phyloP scores from a whole-genome alignment of 2,113 vertebrate genomes.

The Poeciliopsis occidentalis region DNA sequence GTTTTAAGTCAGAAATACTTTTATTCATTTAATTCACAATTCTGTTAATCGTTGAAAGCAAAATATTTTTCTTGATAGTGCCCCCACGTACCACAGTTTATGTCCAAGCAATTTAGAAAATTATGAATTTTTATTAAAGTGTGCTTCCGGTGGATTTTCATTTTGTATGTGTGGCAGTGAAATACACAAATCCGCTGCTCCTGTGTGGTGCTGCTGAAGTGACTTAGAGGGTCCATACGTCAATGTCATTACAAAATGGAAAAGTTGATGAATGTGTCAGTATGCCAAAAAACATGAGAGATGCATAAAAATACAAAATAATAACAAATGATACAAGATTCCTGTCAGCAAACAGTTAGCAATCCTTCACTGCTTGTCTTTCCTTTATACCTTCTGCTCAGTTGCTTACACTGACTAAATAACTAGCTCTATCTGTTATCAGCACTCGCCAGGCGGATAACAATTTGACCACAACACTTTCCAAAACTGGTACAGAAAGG shows the following conservation, averaged over 20 bases:
- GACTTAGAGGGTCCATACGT: neutral
- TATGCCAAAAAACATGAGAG: neutral
- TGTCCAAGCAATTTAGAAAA: neutral
- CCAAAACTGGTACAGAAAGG: slow-evolving; percentile 63
- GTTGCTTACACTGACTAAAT: neutral
- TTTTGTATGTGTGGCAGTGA: neutral
- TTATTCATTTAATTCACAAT: neutral
- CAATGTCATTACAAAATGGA: neutral
- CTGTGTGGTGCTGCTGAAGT: neutral
- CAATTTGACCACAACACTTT: slow-evolving; percentile 57
- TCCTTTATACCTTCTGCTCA: neutral
- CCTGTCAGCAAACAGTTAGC: neutral
- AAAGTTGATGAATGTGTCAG: neutral
- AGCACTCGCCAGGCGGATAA: slow-evolving; percentile 46
- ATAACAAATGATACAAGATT: neutral
- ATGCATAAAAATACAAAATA: slow-evolving; percentile 17
- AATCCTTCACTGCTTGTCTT: neutral
- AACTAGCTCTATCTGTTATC: slow-evolving; percentile 25
- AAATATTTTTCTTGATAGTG: neutral
- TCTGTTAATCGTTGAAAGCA: neutral
- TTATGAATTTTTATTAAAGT: slow-evolving; percentile 2
- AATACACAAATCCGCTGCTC: neutral
- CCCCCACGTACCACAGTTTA: neutral
- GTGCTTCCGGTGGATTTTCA: neutral
- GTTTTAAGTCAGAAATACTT: neutral